These are phyloP conservation scores for Dromius quadrimaculatus DNA, from an alignment of 2,888 invertebrate species.

Conservation along the genomic window DNA sequence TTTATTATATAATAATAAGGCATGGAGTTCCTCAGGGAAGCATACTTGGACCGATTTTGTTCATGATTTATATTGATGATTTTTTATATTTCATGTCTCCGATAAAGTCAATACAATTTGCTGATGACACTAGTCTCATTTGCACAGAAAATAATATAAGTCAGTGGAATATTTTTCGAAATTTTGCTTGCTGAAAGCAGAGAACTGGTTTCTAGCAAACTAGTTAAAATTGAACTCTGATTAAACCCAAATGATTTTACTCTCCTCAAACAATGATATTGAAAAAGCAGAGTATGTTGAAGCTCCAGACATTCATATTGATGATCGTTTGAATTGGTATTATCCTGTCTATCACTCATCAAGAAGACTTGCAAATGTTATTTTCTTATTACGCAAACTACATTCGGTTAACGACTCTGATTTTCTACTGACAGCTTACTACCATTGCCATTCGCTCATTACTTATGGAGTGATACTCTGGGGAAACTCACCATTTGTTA, in stretches of 20 bases:
- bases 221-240: background rate
- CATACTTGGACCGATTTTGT: slow-evolving; percentile 3
- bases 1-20: no score
- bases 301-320: slow-evolving; percentile 25
- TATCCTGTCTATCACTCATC: slow-evolving; percentile 7
- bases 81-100: background rate
- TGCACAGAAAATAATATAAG: background rate
- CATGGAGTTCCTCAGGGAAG: background rate
- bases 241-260: background rate
- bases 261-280: slow-evolving; percentile 1
- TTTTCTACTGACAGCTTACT: slow-evolving; percentile 40
- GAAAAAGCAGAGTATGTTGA: slow-evolving; percentile 10
- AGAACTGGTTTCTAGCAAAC: background rate
- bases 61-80: slow-evolving; percentile 5
- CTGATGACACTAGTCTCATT: slow-evolving; percentile 8
- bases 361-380: slow-evolving; percentile 7
- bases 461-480: slow-evolving; percentile 44
- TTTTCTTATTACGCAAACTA: slow-evolving; percentile 43
- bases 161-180: background rate
- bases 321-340: slow-evolving; percentile 35
- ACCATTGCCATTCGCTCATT: slow-evolving; percentile 46
- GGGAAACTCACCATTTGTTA: slow-evolving; percentile 33
- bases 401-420: slow-evolving; percentile 16
- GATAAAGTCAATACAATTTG: background rate
- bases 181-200: background rate